phyloP scores from a whole-genome alignment of 2,113 vertebrate genomes.

The Lycocorax pyrrhopterus region DNA sequence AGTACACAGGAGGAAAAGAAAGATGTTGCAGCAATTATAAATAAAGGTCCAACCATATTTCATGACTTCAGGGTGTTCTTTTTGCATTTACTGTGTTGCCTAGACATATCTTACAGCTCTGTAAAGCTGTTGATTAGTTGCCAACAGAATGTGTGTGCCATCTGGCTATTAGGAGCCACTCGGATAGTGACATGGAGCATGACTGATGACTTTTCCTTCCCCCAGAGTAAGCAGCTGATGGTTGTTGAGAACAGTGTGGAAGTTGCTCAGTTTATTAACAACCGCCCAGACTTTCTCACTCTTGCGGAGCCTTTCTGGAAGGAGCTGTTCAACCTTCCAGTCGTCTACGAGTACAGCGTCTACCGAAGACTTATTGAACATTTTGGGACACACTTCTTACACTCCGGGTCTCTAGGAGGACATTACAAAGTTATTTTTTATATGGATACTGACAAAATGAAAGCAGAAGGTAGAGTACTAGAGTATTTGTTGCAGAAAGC shows the following conservation, averaged over 20 bases:
- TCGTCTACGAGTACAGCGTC: constrained; percentile 78
- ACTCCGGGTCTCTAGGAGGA: constrained; percentile 89
- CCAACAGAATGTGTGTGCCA: neutral
- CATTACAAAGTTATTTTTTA: constrained; percentile 83
- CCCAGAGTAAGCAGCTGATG: constrained; percentile 80
- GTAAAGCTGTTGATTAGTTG: neutral
- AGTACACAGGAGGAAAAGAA: neutral
- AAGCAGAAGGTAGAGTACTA: constrained; percentile 71
- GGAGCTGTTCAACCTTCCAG: constrained; percentile 80
- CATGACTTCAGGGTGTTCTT: neutral
- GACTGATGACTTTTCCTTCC: neutral
- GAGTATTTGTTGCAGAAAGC: neutral
- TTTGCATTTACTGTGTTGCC: neutral
- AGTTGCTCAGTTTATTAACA: constrained; percentile 93
- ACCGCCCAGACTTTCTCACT: constrained; percentile 80
- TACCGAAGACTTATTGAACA: constrained; percentile 81
- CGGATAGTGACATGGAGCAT: neutral
- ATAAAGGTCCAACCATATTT: neutral
- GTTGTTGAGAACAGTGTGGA: constrained; percentile 87
- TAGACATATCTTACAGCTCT: neutral
- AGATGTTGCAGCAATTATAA: neutral
- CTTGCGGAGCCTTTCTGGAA: constrained; percentile 89
- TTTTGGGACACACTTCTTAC: constrained; percentile 90
- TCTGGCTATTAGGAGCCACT: neutral
- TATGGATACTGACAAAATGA: constrained; percentile 71